Evolutionary conservation across 2,797 vertebrate species (phyloP), one percentile per base, ranked within the genome.

Genomic region (Australoheros facetus): DNA sequence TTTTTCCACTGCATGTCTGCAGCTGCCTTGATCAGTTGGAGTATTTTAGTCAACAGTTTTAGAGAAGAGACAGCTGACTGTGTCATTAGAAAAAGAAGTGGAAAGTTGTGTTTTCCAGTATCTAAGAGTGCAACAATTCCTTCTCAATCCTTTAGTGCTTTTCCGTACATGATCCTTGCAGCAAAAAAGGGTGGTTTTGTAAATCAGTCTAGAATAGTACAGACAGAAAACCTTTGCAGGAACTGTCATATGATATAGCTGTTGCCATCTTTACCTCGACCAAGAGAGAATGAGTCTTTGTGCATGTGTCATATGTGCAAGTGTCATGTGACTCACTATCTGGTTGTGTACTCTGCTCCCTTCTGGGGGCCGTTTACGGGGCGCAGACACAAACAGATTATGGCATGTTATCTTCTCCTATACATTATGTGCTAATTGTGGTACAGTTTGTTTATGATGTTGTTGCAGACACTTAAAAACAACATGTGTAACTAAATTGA

Each of bases 1-100:
- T 91, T 93, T 94, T 96, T 96, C 95, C 95, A 93, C 93, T 90
- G 93, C 95, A 93, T 93, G 94, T 87, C 94, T 91, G 90, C 92
- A 95, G 94, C 93, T 94, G 94, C 93, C 86, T 73, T 87, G 87
- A 94, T 95, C 94, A 91, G 90, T 94, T 91, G 82, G 86, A 90
- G 87, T 91, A 90, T 92, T 93, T 93, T 90, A 86, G 91, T 93
- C 90, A 90, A 92, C 87, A 79, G 85, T 88, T 91, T 90, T 62
- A 75, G 74, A 79, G 56, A 58, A 80, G 81, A 91, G 87, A 80
- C 85, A 83, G 87, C n/a, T 48, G 34, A 88, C 79, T 39, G 42
- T 88, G 74, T 88, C 66, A 79, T 87, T 85, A 39, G 23, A 74
- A 74, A 86, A 87, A 66, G 71, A 77, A 81, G 73, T 86, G 87